Percentiles rank a stretch among this genome's conserved stretches.
Conservation (phyloP, 1,140 invertebrate genomes). For the Hyphantria cunea region DNA sequence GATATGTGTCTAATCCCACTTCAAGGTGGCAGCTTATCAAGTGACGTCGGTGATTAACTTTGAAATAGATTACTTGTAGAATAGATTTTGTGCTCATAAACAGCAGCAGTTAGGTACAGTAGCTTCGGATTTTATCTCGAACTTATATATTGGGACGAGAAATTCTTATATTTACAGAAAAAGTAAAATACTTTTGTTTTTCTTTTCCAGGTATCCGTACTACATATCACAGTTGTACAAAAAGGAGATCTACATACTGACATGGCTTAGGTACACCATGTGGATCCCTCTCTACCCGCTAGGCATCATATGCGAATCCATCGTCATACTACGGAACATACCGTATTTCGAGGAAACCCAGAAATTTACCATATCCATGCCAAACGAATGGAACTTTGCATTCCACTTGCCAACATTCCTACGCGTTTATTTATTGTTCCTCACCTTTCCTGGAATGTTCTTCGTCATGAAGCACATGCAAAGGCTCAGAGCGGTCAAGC, state of each 20-base stretch:
- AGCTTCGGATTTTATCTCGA: too few relatives aligned
- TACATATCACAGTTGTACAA: constrained; percentile 93
- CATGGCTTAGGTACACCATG: constrained; percentile 95
- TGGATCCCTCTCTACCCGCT: constrained; percentile 97
- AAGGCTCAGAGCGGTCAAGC: constrained; percentile 70
- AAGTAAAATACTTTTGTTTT: too few relatives aligned
- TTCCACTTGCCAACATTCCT: constrained; percentile 93
- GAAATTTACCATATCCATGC: constrained; percentile 89
- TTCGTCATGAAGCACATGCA: constrained; percentile 92
- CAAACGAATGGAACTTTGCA: constrained; percentile 92
- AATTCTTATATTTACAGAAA: too few relatives aligned
- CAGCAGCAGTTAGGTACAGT: too few relatives aligned
- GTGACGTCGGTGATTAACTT: too few relatives aligned
- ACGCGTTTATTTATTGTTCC: constrained; percentile 88
- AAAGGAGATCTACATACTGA: constrained; percentile 88
- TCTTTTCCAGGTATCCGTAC: constrained; percentile 91
- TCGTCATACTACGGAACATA: constrained; percentile 90
- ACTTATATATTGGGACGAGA: too few relatives aligned
- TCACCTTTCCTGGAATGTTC: constrained; percentile 89
- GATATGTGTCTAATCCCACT: too few relatives aligned
- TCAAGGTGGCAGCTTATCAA: too few relatives aligned
- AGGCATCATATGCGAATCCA: constrained; percentile 93
- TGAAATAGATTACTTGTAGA: too few relatives aligned
- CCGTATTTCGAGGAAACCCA: constrained; percentile 94
- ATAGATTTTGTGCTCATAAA: too few relatives aligned